These are phyloP conservation scores for Palaemon carinicauda DNA, from an alignment of 1,140 invertebrate genomes.

Conservation along the genomic window DNA sequence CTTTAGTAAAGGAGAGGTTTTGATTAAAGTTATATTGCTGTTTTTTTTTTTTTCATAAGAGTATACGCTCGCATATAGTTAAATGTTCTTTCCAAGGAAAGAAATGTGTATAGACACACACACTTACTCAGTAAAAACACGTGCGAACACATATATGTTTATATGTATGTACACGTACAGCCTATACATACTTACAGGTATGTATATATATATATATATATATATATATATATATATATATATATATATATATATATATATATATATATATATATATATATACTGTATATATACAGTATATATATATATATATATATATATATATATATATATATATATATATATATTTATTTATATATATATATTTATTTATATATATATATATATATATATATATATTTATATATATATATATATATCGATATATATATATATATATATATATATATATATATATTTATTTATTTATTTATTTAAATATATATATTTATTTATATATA, in stretches of 20 bases:
- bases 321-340: conserved; percentile 2
- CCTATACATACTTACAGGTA: background rate
- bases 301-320: background rate
- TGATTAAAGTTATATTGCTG: too few species aligned
- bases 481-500: background rate
- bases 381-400: too few species aligned
- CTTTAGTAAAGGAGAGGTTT: too few species aligned
- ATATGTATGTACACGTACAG: background rate
- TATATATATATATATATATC: too few species aligned
- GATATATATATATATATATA: too few species aligned
- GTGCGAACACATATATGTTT: background rate
- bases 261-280: background rate
- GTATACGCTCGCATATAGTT: too few species aligned
- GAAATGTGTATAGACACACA: background rate
- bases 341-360: background rate
- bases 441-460: too few species aligned
- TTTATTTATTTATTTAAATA: background rate
- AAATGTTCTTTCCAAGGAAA: too few species aligned
- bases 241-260: background rate
- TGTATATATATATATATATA: background rate
- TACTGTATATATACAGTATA: background rate
- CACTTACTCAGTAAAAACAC: background rate
- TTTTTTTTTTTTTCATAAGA: background rate
- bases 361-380: background rate
- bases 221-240: conserved; percentile 2